Evolutionary conservation across 2,888 invertebrate genomes (phyloP).

Genomic region (Belgica antarctica): DNA sequence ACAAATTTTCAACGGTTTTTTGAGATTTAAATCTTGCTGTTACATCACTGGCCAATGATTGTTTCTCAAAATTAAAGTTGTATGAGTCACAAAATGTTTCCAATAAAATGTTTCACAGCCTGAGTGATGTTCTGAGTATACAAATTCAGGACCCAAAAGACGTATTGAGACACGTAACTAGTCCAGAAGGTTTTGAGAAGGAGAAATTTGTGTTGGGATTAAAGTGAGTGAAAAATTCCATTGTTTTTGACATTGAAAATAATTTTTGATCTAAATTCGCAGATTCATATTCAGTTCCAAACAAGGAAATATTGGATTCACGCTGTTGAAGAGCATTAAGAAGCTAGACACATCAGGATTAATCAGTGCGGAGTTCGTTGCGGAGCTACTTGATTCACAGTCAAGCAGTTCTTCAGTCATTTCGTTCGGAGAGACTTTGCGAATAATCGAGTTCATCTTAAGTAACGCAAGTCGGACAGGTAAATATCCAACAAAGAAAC

Average conservation of each 20-base stretch:
- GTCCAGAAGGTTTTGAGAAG: background rate
- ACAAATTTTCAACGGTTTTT: too few relatives aligned
- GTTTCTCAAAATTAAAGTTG: too few relatives aligned
- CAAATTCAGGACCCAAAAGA: background rate
- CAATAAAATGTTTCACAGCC: background rate
- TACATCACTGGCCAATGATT: too few relatives aligned
- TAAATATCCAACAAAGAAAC: background rate
- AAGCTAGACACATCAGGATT: background rate
- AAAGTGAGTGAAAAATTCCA: conserved; percentile 1
- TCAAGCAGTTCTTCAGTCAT: too few relatives aligned
- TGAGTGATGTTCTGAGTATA: background rate
- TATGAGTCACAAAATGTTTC: too few relatives aligned
- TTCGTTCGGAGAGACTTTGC: background rate
- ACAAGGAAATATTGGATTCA: background rate
- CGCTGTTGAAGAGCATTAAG: background rate
- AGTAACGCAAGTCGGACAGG: background rate
- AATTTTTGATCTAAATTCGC: conserved; percentile 7
- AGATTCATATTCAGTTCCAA: conserved; percentile 1
- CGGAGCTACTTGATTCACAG: background rate
- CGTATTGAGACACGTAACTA: background rate
- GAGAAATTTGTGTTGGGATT: background rate
- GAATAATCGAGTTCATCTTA: background rate
- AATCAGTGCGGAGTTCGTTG: background rate
- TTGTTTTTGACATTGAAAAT: conserved; percentile 4
- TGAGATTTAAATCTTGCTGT: too few relatives aligned